phyloP scores from a whole-genome alignment of 2,113 vertebrate species.

The Monopterus albus region DNA sequence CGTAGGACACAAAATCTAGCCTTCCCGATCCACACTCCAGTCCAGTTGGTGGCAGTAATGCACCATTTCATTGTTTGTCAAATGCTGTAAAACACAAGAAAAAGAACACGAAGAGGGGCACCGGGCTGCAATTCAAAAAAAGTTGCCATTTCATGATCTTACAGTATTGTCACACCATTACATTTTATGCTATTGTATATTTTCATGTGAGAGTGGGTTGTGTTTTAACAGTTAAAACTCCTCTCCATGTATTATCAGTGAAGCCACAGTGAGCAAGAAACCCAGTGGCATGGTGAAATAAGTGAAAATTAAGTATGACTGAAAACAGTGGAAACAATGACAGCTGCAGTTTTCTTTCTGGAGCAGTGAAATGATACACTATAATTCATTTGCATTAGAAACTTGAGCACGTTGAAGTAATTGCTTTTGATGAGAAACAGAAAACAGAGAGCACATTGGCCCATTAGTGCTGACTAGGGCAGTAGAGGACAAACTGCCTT shows the following conservation, averaged over 20 bases:
- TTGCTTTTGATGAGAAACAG: conserved; percentile 36
- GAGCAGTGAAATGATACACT: conserved; percentile 15
- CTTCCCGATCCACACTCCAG: too few species aligned
- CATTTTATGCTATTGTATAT: too few species aligned
- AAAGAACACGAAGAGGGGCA: too few species aligned
- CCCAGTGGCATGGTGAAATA: conserved; percentile 50
- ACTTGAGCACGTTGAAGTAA: conserved; percentile 45
- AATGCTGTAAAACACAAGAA: too few species aligned
- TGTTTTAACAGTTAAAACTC: conserved; percentile 36
- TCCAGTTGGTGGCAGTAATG: too few species aligned
- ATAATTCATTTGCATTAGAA: conserved; percentile 47
- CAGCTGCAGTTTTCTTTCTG: conserved; percentile 22
- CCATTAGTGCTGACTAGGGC: conserved; percentile 28
- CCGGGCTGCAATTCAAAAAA: too few species aligned
- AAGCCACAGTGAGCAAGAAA: conserved; percentile 42
- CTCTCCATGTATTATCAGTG: conserved; percentile 51
- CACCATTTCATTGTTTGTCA: too few species aligned
- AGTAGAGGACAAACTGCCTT: conserved; percentile 1
- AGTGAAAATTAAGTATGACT: conserved; percentile 25
- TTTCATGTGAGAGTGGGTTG: too few species aligned
- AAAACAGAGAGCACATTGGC: conserved; percentile 38
- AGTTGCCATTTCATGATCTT: too few species aligned
- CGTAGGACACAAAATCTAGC: too few species aligned
- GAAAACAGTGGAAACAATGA: conserved; percentile 55
- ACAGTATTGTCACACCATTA: too few species aligned